Percentiles rank a stretch among this genome's conserved stretches.
phyloP scores from a whole-genome alignment of 2,797 vertebrate genomes.

The Anolis apletophallus region DNA sequence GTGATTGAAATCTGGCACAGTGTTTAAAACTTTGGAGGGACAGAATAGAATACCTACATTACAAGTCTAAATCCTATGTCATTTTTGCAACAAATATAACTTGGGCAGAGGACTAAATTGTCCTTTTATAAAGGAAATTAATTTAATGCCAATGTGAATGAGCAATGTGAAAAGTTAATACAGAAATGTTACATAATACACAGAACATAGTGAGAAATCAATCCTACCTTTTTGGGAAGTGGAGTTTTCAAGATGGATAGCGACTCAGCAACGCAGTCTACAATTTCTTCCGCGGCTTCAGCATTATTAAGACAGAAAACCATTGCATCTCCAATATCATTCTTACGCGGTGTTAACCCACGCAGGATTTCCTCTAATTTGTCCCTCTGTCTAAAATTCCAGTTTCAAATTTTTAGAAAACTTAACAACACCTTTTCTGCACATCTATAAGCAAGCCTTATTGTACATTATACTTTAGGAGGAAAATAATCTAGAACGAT shows the following conservation, averaged over 20 bases:
- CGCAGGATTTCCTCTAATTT: constrained; percentile 96
- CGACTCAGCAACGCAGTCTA: constrained; percentile 95
- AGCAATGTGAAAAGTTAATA: neutral
- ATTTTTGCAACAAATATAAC: no score
- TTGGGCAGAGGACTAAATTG: neutral
- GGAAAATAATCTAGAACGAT: constrained; percentile 14
- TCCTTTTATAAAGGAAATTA: neutral
- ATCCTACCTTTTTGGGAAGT: constrained; percentile 93
- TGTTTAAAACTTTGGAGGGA: no score
- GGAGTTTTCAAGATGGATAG: constrained; percentile 98
- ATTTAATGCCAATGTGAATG: neutral
- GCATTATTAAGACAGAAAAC: constrained; percentile 95
- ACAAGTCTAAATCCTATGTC: no score
- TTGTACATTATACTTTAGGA: neutral
- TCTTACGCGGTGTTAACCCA: constrained; percentile 92
- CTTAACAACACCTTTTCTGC: neutral
- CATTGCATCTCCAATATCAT: constrained; percentile 96
- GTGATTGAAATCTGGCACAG: no score
- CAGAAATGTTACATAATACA: neutral
- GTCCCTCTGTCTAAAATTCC: constrained; percentile 89
- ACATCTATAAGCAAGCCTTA: constrained; percentile 1
- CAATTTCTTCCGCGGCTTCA: constrained; percentile 97
- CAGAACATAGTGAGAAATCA: constrained; percentile 10
- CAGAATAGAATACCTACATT: no score
- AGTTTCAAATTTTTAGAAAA: constrained; percentile 46